Conservation (phyloP, 2,888 invertebrate genomes). For the Dastarcus helophoroides region DNA sequence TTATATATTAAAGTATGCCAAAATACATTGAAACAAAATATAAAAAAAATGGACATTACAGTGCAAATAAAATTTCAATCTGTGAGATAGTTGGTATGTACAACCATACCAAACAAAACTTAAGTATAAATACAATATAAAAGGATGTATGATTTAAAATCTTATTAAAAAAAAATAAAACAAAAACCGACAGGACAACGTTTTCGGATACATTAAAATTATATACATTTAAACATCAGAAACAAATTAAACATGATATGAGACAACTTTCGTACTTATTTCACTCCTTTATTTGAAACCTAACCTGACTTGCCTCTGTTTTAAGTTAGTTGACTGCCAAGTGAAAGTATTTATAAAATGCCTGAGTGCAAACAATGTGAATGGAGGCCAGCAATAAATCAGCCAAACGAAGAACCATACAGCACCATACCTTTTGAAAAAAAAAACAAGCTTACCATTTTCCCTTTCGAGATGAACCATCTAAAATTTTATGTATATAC, state of each 20-base stretch:
- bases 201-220: too few relatives aligned
- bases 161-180: neutral
- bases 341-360: slow-evolving; percentile 17
- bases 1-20: slow-evolving; percentile 34
- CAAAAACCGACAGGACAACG: neutral
- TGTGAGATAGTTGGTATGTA: slow-evolving; percentile 29
- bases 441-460: too few relatives aligned
- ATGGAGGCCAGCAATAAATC: slow-evolving; percentile 58
- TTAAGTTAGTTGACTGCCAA: slow-evolving; percentile 21
- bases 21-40: slow-evolving; percentile 33
- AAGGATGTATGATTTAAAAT: slow-evolving; percentile 8
- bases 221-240: slow-evolving; percentile 29
- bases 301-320: slow-evolving; percentile 27
- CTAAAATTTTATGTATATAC: too few relatives aligned
- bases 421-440: slow-evolving; percentile 22
- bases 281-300: slow-evolving; percentile 14
- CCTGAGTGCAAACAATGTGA: slow-evolving; percentile 81
- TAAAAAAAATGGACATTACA: slow-evolving; percentile 19
- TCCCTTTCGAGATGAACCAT: too few relatives aligned
- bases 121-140: slow-evolving; percentile 18
- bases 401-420: slow-evolving; percentile 21
- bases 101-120: slow-evolving; percentile 30
- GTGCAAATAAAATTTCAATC: slow-evolving; percentile 25
- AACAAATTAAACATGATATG: slow-evolving; percentile 25
- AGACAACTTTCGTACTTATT: slow-evolving; percentile 19